A percentile compares a stretch with the other conserved stretches of the same genome.
Conservation (phyloP, 2,888 invertebrate genomes). For the Eristalis pertinax region DNA sequence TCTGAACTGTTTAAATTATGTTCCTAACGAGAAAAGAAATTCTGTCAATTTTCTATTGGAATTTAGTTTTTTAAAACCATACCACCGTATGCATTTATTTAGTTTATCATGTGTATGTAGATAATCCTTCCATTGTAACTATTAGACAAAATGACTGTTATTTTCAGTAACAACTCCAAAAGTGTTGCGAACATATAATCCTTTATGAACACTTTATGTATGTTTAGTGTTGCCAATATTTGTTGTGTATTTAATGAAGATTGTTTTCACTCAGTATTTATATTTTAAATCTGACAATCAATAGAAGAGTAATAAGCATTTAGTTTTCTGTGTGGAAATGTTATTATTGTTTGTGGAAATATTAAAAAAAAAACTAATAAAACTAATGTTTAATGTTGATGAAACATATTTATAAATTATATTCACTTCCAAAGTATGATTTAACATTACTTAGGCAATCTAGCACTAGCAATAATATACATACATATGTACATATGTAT, state of each 20-base stretch:
- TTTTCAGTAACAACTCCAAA: slow-evolving; percentile 11
- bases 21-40: slow-evolving; percentile 45
- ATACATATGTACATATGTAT: no score
- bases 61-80: slow-evolving; percentile 60
- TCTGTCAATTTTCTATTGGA: slow-evolving; percentile 69
- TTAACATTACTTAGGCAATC: not conserved
- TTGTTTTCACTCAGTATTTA: slow-evolving; percentile 16
- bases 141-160: slow-evolving; percentile 57
- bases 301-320: slow-evolving; percentile 33
- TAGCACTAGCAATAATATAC: not conserved
- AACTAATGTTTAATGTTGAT: slow-evolving; percentile 64
- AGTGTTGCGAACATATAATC: slow-evolving; percentile 14
- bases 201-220: slow-evolving; percentile 18
- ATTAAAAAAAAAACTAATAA: slow-evolving; percentile 50
- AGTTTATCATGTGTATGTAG: not conserved
- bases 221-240: slow-evolving; percentile 31
- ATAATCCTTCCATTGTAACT: slow-evolving; percentile 61
- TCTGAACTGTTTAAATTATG: slow-evolving; percentile 49
- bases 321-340: slow-evolving; percentile 21
- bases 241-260: slow-evolving; percentile 22
- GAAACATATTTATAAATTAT: not conserved
- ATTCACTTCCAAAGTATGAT: not conserved
- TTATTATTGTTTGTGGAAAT: slow-evolving; percentile 37
- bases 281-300: slow-evolving; percentile 65
- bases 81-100: slow-evolving; percentile 31